Evolutionary conservation across 2,113 vertebrate species (phyloP), one percentile per base, ranked within the genome.

Genomic region (Mormoops blainvillei): DNA sequence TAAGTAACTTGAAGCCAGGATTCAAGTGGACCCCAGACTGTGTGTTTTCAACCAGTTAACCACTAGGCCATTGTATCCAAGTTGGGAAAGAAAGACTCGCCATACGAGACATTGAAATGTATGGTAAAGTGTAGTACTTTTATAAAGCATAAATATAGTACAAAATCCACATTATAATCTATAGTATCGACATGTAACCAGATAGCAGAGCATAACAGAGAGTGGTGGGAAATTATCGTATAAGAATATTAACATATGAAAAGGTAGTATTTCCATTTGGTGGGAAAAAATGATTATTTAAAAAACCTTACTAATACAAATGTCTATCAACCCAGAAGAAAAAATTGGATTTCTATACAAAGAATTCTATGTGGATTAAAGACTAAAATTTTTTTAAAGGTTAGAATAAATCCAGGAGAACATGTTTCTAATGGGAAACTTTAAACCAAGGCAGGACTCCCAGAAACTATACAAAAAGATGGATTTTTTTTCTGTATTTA

Each of bases 361-460:
- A 92, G 20, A 96, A 41, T 86, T 91, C 12, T 41, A 65, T 41
- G 11, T 93, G 48, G 68, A 67, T 38, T 65, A 63, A 87, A 74
- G 18, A 33, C 58, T 28, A 19, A 65, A n/a, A 31, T 10, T 13
- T 78, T 91, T 89, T 43, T 2, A 31, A 90, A 87, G 48, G 18
- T 93, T 88, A 86, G 18, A 91, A 52, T 93, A 90, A 73, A 89
- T 82, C 91, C 68, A 61, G 13, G 78, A 77, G 85, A 89, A 33
- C 5, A 9, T 50, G 24, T 43, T 13, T 33, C 43, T 92, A 93
- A 77, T 84, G 3, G 15, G 63, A 94, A 50, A 58, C 19, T 70
- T 95, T 38, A 86, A 91, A 80, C 36, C 18, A 89, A 71, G 43
- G 16, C 20, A 50, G 14, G 3, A 58, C 5, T 10, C 13, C 24